Evolutionary conservation across 2,113 vertebrate species (phyloP).

Genomic region (Cettia cetti): DNA sequence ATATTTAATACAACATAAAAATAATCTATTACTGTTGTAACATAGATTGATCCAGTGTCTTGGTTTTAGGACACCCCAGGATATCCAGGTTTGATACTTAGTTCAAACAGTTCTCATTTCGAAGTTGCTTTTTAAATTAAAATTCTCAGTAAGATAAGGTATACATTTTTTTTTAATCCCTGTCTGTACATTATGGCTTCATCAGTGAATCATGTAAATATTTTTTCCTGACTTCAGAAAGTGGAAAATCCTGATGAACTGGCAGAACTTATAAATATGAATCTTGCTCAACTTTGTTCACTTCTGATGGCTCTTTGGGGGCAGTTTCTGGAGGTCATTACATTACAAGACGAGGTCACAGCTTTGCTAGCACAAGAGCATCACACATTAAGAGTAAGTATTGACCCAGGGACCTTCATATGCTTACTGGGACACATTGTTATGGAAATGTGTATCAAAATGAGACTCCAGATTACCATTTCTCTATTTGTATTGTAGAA

Average conservation of each 20-base stretch:
- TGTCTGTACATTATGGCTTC: not conserved
- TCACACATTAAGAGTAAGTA: slow-evolving; percentile 90
- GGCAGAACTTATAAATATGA: slow-evolving; percentile 98
- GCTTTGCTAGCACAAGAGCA: slow-evolving; percentile 87
- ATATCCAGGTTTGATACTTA: not conserved
- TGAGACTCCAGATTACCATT: not conserved
- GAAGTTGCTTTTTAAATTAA: not conserved
- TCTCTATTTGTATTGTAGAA: not conserved
- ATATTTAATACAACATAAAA: not conserved
- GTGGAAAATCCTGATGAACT: slow-evolving; percentile 94
- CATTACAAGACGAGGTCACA: slow-evolving; percentile 88
- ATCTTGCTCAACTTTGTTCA: slow-evolving; percentile 96
- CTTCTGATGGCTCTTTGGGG: slow-evolving; percentile 98
- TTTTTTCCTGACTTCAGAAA: slow-evolving; percentile 75
- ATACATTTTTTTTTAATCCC: not conserved
- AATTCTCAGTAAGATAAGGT: not conserved
- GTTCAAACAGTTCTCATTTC: not conserved
- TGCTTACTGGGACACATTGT: not conserved
- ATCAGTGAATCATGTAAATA: not conserved
- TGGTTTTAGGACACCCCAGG: not conserved
- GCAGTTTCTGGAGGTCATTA: slow-evolving; percentile 92
- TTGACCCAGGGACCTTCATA: not conserved
- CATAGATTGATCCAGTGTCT: not conserved
- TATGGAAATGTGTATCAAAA: not conserved
- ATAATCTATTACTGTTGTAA: not conserved